A percentile compares a stretch with the other conserved stretches of the same genome.
These are phyloP conservation scores for Bufo bufo DNA, from an alignment of 2,113 vertebrate species.

Conservation along the genomic window DNA sequence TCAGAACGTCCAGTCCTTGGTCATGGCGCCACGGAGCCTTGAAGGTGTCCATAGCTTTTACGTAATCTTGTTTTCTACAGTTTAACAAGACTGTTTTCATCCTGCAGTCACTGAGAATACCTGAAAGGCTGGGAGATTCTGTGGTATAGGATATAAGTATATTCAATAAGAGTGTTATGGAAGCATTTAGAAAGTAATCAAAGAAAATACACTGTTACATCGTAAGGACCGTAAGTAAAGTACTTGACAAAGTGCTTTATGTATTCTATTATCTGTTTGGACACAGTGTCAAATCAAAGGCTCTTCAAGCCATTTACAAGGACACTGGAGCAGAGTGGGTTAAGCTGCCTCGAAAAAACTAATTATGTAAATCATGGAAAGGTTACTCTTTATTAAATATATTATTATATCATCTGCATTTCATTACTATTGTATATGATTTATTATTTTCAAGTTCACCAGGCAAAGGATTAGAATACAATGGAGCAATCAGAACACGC, in stretches of 20 bases:
- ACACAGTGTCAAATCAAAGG: background rate
- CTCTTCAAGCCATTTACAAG: background rate
- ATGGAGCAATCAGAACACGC: background rate
- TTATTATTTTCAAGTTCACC: constrained; percentile 19
- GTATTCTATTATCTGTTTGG: background rate
- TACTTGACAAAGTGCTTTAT: background rate
- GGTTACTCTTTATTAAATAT: constrained; percentile 14
- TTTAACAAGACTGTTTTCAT: background rate
- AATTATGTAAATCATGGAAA: background rate
- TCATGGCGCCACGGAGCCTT: too few relatives aligned
- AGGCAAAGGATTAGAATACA: constrained; percentile 29
- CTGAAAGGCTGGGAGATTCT: background rate
- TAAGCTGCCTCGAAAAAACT: background rate
- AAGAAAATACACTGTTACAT: background rate
- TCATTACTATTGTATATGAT: constrained; percentile 22
- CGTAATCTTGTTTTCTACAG: background rate
- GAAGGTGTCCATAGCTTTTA: background rate
- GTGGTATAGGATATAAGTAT: background rate
- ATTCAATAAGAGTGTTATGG: background rate
- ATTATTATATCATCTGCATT: background rate
- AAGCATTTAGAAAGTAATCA: background rate
- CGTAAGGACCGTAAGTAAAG: background rate
- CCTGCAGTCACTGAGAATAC: background rate
- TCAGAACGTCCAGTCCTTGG: too few relatives aligned
- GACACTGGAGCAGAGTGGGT: background rate